Percentiles rank a stretch among this genome's conserved stretches.
phyloP scores from a whole-genome alignment of 2,797 vertebrate species.

The Thalassophryne amazonica region DNA sequence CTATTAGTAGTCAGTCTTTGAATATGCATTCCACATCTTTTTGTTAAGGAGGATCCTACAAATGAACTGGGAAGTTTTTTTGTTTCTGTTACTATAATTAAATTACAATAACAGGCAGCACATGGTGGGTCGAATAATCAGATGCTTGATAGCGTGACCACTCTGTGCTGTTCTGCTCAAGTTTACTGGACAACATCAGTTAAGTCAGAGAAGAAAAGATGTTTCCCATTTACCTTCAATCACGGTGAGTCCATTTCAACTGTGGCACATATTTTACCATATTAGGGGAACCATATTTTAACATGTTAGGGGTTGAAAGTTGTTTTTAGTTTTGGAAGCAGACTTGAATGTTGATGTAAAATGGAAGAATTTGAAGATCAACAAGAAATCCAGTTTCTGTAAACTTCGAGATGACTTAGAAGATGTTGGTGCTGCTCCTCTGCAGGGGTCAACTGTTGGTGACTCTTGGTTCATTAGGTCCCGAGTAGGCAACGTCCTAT shows the following conservation, averaged over 20 bases:
- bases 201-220: conserved; percentile 60
- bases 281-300: not conserved
- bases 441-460: not conserved
- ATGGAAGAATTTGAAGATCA: no score
- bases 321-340: not conserved
- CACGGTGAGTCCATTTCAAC: conserved; percentile 68
- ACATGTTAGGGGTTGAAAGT: not conserved
- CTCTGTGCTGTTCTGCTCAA: conserved; percentile 33
- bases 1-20: no score
- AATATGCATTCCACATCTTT: no score
- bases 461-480: not conserved
- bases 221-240: conserved; percentile 80
- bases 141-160: conserved; percentile 77
- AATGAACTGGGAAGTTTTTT: conserved; percentile 33
- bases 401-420: no score
- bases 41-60: conserved; percentile 22
- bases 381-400: no score
- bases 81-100: conserved; percentile 63
- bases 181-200: conserved; percentile 46
- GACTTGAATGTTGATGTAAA: no score
- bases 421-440: not conserved
- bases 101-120: conserved; percentile 77
- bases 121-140: conserved; percentile 75
- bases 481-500: no score
- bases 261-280: not conserved